Evolutionary conservation across 1,140 invertebrate genomes (phyloP).

Genomic region (Ips typographus): DNA sequence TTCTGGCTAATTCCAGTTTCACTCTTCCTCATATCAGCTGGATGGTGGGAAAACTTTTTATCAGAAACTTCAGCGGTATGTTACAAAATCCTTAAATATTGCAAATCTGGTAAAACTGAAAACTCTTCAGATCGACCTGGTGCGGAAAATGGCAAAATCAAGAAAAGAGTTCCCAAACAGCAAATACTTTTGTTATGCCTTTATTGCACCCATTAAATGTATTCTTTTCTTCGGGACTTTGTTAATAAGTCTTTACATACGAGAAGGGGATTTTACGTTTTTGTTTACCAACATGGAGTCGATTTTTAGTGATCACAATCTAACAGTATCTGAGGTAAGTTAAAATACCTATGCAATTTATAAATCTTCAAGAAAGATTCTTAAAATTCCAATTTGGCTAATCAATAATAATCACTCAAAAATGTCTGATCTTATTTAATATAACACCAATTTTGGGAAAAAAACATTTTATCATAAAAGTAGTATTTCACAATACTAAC

Average conservation of each 20-base stretch:
- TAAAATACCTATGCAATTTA: not conserved
- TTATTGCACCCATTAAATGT: constrained; percentile 69
- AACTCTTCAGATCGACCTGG: not conserved
- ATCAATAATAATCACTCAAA: not conserved
- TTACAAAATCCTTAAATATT: not conserved
- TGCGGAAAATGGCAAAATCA: too few species aligned
- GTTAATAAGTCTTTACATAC: constrained; percentile 58
- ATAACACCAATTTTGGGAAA: not conserved
- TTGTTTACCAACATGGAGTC: constrained; percentile 57
- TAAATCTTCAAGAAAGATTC: not conserved
- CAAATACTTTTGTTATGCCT: constrained; percentile 70
- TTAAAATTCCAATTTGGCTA: not conserved
- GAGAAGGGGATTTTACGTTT: constrained; percentile 56
- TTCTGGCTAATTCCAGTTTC: constrained; percentile 36
- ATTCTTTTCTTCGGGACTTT: constrained; percentile 61
- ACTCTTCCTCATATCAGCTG: constrained; percentile 70
- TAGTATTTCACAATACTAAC: constrained; percentile 2
- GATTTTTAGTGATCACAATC: constrained; percentile 59
- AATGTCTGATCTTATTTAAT: not conserved
- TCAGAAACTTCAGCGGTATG: constrained; percentile 11
- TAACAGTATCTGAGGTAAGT: constrained; percentile 60
- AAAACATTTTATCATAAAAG: not conserved
- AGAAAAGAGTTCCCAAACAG: constrained; percentile 39
- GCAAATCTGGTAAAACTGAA: not conserved
- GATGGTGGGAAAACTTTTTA: constrained; percentile 86